These are phyloP conservation scores for Trialeurodes vaporariorum DNA, from an alignment of 1,140 invertebrate genomes.

Conservation along the genomic window DNA sequence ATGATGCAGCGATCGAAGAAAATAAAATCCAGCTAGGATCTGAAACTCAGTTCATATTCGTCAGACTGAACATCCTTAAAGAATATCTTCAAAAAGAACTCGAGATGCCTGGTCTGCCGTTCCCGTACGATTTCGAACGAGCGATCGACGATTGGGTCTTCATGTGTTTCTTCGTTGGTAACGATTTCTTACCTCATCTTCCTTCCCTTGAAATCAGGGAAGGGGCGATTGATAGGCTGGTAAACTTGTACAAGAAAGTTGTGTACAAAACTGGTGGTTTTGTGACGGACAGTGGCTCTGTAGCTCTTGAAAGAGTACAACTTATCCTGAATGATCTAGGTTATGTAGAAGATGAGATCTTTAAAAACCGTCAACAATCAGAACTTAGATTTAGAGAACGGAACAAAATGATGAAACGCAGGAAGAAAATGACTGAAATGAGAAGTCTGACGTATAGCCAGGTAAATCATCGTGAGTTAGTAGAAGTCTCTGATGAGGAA, in stretches of 20 bases:
- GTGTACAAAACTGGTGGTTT: constrained; percentile 92
- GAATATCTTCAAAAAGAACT: constrained; percentile 92
- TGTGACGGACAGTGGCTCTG: constrained; percentile 87
- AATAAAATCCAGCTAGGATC: constrained; percentile 42
- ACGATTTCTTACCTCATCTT: constrained; percentile 97
- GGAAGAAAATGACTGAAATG: constrained; percentile 29
- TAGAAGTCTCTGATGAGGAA: constrained; percentile 49
- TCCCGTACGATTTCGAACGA: constrained; percentile 78
- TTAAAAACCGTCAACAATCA: constrained; percentile 76
- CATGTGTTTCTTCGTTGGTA: constrained; percentile 99
- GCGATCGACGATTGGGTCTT: constrained; percentile 98
- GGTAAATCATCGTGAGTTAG: constrained; percentile 33
- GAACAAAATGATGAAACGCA: constrained; percentile 53
- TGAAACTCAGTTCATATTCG: constrained; percentile 78
- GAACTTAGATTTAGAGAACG: constrained; percentile 69
- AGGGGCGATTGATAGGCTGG: constrained; percentile 89
- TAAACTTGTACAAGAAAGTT: constrained; percentile 88
- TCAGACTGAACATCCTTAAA: constrained; percentile 78
- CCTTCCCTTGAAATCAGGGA: constrained; percentile 97
- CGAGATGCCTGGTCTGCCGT: constrained; percentile 85
- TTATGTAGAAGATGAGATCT: constrained; percentile 93
- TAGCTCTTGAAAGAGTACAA: constrained; percentile 85
- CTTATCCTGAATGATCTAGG: constrained; percentile 89
- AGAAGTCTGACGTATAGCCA: constrained; percentile 9
- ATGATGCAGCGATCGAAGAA: constrained; percentile 23